These are phyloP conservation scores for Melanotus villosus DNA, from an alignment of 2,888 invertebrate species.

Conservation along the genomic window DNA sequence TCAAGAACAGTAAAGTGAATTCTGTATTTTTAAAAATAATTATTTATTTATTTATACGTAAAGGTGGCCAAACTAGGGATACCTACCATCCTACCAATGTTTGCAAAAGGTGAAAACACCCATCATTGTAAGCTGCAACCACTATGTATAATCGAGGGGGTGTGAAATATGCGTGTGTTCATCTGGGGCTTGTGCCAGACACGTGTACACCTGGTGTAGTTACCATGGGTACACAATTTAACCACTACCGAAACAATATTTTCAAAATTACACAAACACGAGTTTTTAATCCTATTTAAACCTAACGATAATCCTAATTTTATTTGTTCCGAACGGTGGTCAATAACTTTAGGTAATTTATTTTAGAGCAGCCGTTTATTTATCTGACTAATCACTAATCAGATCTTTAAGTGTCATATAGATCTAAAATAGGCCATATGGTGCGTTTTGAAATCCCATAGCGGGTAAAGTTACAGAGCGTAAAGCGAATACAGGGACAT, in stretches of 20 bases:
- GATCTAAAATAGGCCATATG: conserved; percentile 42
- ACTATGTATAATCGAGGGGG: conserved; percentile 35
- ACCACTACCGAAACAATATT: conserved; percentile 16
- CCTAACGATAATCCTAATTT: not conserved
- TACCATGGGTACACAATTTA: not conserved
- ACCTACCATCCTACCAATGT: too few relatives aligned
- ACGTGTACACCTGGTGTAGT: conserved; percentile 50
- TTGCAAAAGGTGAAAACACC: not conserved
- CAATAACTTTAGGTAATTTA: too few relatives aligned
- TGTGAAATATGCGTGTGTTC: conserved; percentile 41
- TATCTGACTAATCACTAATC: not conserved
- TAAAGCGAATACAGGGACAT: conserved; percentile 53
- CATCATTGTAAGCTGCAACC: conserved; percentile 37
- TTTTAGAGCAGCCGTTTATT: too few relatives aligned
- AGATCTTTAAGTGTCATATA: conserved; percentile 7
- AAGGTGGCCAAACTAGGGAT: not conserved
- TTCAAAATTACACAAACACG: conserved; percentile 21
- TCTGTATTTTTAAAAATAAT: too few relatives aligned
- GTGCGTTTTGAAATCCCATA: conserved; percentile 48
- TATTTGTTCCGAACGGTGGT: not conserved
- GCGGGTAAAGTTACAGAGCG: conserved; percentile 51
- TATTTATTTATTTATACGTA: not conserved
- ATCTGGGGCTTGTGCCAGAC: conserved; percentile 42
- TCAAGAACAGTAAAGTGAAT: too few relatives aligned
- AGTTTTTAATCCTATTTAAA: conserved; percentile 12